phyloP scores from a whole-genome alignment of 2,113 vertebrate species.

The Echinops telfairi region DNA sequence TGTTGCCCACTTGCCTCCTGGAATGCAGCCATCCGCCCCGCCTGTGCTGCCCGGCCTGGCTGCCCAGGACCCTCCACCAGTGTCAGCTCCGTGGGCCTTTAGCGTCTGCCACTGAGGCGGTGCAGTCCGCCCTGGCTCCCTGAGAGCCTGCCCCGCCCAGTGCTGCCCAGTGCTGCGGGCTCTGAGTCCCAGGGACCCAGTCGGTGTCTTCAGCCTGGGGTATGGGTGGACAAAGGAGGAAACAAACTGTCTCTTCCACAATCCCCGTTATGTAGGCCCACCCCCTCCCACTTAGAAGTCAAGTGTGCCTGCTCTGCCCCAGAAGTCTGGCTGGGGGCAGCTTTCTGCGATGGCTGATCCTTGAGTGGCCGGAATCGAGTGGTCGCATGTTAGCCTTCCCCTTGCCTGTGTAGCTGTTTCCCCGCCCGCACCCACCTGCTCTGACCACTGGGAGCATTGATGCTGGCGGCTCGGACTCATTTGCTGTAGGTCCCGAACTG shows the following conservation, averaged over 20 bases:
- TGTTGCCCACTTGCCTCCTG: neutral
- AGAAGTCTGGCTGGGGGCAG: neutral
- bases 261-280: too few species aligned
- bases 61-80: neutral
- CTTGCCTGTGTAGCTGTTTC: fast-evolving
- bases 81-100: neutral
- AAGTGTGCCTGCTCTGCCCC: too few species aligned
- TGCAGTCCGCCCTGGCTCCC: neutral
- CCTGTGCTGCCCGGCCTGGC: too few species aligned
- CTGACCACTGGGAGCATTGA: neutral
- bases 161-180: neutral
- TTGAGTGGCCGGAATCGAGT: neutral
- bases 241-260: too few species aligned
- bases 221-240: neutral
- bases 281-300: neutral
- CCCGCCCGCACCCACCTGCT: neutral
- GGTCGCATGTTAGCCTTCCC: too few species aligned
- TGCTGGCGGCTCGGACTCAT: neutral
- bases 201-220: neutral
- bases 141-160: neutral
- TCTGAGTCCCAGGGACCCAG: neutral
- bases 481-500: neutral
- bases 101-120: neutral
- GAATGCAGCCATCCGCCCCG: neutral
- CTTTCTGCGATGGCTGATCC: neutral